Base-by-base conservation (phyloP, 2,113 vertebrate genomes). In the Solea senegalensis region DNA sequence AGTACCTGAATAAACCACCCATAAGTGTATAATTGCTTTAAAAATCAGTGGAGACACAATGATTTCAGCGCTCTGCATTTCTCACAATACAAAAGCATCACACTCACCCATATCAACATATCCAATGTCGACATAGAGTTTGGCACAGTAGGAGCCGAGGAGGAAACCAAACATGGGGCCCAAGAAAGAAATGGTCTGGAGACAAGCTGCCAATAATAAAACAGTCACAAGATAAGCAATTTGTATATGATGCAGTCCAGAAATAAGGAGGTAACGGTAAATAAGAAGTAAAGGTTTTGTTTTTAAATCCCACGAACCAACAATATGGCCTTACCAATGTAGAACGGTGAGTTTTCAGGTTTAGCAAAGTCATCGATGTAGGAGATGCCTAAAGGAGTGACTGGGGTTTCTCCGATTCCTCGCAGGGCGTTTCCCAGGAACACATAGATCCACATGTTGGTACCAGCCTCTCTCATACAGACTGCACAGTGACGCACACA, bases 281-380 rank as follows among this genome's bases (percentile, higher is more conserved):
- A 44, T 28, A 54, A 21, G 21, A 54, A 54, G 2, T 26, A 26
- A 12, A 6, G 9, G 51, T 55, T 1, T 13, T 53, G 9, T 4
- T 48, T 51, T 51, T 10, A 21, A 44, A 61, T 41, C 8, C 12
- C 6, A 15, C 14, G 21, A 41, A 45, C 12, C 0, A 59, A 1
- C 3, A 5, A 1, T 40, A 2, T 6, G 5, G 34, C 49, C 62
- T 93, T 91, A 97, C 97, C 96, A 7, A 98, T 89, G 41, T 97
- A 97, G 71, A 98, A 89, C 5, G 96, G 93, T 9, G 95, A 93
- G 61, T 96, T 93, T 69, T 97, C 95, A 27, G 94, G 90, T 85
- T 90, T 93, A 9, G 96, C 91, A 74, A 96, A 98, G 82, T 98
- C 96, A 50, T 98, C 97, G 6, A 99, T 86, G 15, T 97, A 99